phyloP scores from a whole-genome alignment of 2,797 vertebrate species.

The Discoglossus pictus region DNA sequence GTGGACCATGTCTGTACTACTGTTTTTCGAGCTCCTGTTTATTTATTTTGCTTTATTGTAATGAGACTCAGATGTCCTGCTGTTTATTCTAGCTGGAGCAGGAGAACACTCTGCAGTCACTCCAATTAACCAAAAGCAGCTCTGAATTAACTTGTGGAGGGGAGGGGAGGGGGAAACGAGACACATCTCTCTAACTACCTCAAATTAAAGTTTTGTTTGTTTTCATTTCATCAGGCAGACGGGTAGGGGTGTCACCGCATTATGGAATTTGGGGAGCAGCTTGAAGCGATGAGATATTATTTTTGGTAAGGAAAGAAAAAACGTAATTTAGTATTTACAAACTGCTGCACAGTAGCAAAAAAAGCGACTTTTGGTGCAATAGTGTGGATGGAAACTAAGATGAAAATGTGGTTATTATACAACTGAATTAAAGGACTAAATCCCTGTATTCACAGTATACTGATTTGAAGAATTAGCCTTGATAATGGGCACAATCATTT shows the following conservation, averaged over 20 bases:
- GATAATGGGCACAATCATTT: no score
- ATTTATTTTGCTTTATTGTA: conserved; percentile 40
- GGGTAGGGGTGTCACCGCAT: conserved; percentile 34
- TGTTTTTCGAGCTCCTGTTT: conserved; percentile 35
- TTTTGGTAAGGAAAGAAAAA: conserved; percentile 33
- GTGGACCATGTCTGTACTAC: conserved; percentile 38
- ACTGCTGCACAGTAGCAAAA: conserved; percentile 30
- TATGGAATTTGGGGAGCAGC: conserved; percentile 43
- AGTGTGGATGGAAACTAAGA: no score
- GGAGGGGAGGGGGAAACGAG: not conserved
- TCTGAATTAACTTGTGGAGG: conserved; percentile 12
- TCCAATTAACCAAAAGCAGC: conserved; percentile 38
- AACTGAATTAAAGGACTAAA: no score
- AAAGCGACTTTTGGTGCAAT: not conserved
- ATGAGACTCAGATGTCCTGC: conserved; percentile 42
- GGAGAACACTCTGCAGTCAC: conserved; percentile 15
- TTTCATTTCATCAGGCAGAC: conserved; percentile 47
- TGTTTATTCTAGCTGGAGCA: conserved; percentile 36
- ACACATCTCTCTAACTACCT: conserved; percentile 37
- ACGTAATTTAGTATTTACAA: conserved; percentile 30
- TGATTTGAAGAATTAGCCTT: no score
- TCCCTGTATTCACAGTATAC: no score
- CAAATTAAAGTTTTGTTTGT: conserved; percentile 44
- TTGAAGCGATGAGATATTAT: conserved; percentile 22
- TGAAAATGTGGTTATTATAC: no score